phyloP scores from a whole-genome alignment of 2,888 invertebrate genomes.

The Leptogaster cylindrica region DNA sequence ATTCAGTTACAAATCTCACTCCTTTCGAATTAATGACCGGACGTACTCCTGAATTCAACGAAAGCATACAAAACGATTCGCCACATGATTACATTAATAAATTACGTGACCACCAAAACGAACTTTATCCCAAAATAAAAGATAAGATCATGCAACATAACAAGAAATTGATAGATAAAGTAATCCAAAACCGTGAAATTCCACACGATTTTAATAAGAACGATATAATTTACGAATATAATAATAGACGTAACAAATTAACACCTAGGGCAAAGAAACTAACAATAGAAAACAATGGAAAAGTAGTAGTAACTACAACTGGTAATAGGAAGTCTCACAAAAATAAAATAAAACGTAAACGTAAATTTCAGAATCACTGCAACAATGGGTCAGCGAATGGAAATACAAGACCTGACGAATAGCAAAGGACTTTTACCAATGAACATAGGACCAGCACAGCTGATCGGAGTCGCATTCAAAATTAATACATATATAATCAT shows the following conservation, averaged over 20 bases:
- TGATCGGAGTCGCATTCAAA: slow-evolving; percentile 7
- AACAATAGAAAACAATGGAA: neutral
- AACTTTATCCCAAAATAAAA: neutral
- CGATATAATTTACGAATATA: neutral
- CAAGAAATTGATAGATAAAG: neutral
- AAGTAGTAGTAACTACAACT: neutral
- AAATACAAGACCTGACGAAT: neutral
- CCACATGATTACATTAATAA: neutral
- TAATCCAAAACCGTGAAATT: neutral
- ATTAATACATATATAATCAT: slow-evolving; percentile 24
- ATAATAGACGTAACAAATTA: slow-evolving; percentile 2
- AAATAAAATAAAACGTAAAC: neutral
- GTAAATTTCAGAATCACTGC: neutral
- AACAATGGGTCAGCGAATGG: neutral
- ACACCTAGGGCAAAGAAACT: neutral
- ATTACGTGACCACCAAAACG: no score
- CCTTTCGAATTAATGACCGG: slow-evolving; percentile 35
- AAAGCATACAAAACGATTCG: neutral
- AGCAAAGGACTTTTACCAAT: neutral
- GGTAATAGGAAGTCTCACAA: no score
- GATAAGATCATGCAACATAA: neutral
- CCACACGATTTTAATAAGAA: neutral
- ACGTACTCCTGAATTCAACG: slow-evolving; percentile 1
- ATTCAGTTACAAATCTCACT: neutral
- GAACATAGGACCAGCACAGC: slow-evolving; percentile 17